Evolutionary conservation across 2,797 vertebrate genomes (phyloP).

Genomic region (Micrastur ruficollis): DNA sequence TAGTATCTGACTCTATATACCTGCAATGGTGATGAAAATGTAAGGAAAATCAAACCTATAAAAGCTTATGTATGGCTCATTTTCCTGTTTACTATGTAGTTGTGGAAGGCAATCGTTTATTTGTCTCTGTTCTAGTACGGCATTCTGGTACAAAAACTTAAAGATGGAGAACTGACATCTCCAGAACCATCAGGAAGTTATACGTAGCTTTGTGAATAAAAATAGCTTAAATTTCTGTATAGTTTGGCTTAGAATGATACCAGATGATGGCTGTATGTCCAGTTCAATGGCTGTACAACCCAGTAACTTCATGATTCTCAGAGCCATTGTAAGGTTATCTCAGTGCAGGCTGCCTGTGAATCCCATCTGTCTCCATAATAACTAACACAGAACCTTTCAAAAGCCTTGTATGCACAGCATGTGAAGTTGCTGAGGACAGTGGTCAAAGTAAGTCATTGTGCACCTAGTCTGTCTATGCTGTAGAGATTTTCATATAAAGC

Average conservation of each 20-base stretch:
- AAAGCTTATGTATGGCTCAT: background rate
- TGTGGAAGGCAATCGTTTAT: background rate
- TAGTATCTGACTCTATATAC: background rate
- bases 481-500: background rate
- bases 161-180: background rate
- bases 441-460: background rate
- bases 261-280: background rate
- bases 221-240: background rate
- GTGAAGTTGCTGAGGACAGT: background rate
- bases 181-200: background rate
- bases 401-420: background rate
- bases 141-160: background rate
- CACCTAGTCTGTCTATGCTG: background rate
- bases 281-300: background rate
- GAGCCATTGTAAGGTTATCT: background rate
- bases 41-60: background rate
- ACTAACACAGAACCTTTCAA: background rate
- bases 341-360: background rate
- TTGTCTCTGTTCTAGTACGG: background rate
- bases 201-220: background rate
- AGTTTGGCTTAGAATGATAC: background rate
- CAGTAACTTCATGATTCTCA: background rate
- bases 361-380: background rate
- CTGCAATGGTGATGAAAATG: background rate
- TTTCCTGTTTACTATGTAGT: background rate